Evolutionary conservation across 2,888 invertebrate genomes (phyloP).

Genomic region (Idaea aversata): DNA sequence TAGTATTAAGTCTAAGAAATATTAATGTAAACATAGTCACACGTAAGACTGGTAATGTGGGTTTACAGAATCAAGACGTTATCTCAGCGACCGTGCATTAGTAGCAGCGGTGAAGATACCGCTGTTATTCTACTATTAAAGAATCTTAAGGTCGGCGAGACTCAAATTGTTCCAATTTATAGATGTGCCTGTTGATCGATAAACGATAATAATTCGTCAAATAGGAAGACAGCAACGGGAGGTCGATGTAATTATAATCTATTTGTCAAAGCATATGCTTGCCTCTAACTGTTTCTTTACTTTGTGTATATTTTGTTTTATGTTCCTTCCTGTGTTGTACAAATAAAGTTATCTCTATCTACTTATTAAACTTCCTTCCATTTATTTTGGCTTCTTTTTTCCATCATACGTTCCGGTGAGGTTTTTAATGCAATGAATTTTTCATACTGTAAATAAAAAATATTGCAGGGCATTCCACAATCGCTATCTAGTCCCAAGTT

Average conservation of each 20-base stretch:
- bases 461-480: too few species aligned
- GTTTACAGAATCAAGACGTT: too few species aligned
- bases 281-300: not conserved
- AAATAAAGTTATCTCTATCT: too few species aligned
- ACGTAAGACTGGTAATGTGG: too few species aligned
- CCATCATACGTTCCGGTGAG: too few species aligned
- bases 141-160: not conserved
- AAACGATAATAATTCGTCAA: not conserved
- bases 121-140: not conserved
- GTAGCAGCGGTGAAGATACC: not conserved
- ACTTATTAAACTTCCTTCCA: not conserved
- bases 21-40: too few species aligned
- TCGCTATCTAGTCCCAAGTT: too few species aligned
- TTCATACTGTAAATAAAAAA: too few species aligned
- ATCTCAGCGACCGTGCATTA: not conserved
- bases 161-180: not conserved
- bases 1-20: too few species aligned
- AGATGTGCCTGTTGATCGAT: not conserved
- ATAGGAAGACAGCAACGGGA: not conserved
- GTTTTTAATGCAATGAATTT: too few species aligned
- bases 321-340: too few species aligned
- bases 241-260: not conserved
- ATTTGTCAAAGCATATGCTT: not conserved
- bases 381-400: too few species aligned
- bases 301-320: not conserved